Percentiles rank a stretch among this genome's conserved stretches.
phyloP scores from a whole-genome alignment of 2,797 vertebrate genomes.

The Pteronotus mesoamericanus region DNA sequence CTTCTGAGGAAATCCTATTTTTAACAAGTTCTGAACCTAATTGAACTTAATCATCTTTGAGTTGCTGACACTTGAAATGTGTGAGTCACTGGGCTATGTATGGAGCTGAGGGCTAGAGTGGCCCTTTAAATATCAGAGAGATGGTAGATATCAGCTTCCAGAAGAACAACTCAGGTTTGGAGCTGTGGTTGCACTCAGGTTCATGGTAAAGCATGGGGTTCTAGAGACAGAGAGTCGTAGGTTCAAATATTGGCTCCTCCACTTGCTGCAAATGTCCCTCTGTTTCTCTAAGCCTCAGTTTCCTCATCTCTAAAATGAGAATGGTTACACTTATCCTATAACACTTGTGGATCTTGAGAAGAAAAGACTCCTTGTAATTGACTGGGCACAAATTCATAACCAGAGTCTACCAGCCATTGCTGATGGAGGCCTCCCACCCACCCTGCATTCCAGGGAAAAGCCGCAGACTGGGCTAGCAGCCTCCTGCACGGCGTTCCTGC shows the following conservation, averaged over 20 bases:
- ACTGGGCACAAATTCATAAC: not conserved
- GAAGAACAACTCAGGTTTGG: not conserved
- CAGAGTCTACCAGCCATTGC: not conserved
- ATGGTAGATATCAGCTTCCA: constrained; percentile 44
- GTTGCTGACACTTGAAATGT: constrained; percentile 77
- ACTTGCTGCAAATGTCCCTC: not conserved
- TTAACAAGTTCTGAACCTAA: constrained; percentile 79
- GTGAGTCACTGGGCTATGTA: constrained; percentile 78
- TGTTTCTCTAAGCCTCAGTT: constrained; percentile 9
- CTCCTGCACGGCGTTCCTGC: not conserved
- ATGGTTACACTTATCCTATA: not conserved
- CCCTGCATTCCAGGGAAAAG: not conserved
- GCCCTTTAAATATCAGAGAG: constrained; percentile 65
- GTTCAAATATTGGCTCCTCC: not conserved
- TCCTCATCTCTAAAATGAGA: not conserved
- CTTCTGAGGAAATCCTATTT: constrained; percentile 78
- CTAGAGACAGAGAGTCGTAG: not conserved
- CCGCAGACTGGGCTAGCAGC: not conserved
- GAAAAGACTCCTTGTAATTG: not conserved
- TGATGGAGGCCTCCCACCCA: not conserved
- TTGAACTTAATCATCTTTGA: constrained; percentile 79
- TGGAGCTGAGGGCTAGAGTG: constrained; percentile 72
- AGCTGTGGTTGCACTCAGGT: not conserved
- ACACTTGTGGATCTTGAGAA: not conserved
- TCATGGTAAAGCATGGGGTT: not conserved